Conservation (phyloP, 2,113 vertebrate species). For the Rhegmatorhina hoffmannsi region DNA sequence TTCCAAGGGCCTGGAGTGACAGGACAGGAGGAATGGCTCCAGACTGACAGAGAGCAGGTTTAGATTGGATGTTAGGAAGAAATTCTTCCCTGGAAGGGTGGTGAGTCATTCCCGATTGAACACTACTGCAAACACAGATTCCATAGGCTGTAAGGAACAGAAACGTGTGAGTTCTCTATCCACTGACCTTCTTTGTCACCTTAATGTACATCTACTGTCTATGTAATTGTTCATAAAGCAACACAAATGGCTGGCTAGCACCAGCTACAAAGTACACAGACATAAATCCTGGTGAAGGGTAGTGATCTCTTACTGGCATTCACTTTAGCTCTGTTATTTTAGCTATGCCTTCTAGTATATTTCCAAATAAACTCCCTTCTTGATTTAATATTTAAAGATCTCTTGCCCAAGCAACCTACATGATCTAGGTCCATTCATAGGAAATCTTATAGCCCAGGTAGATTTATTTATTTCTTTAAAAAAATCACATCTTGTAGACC, state of each 20-base stretch:
- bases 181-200: not conserved
- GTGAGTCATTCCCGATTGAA: not conserved
- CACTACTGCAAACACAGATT: not conserved
- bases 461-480: not conserved
- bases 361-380: not conserved
- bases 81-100: not conserved
- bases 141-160: not conserved
- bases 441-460: not conserved
- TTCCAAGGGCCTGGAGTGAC: not conserved
- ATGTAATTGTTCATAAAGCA: not conserved
- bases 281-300: not conserved
- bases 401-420: not conserved
- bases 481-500: not conserved
- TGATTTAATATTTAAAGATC: not conserved
- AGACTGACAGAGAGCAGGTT: accelerated
- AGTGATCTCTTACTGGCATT: not conserved
- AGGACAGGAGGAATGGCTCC: not conserved
- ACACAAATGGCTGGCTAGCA: not conserved
- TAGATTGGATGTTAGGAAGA: not conserved
- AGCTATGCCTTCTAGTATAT: not conserved
- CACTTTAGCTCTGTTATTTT: not conserved
- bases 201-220: not conserved
- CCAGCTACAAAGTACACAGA: not conserved
- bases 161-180: not conserved
- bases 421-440: not conserved